Evolutionary conservation across 2,888 invertebrate species (phyloP).

Genomic region (Hermaeophaga mercurialis): DNA sequence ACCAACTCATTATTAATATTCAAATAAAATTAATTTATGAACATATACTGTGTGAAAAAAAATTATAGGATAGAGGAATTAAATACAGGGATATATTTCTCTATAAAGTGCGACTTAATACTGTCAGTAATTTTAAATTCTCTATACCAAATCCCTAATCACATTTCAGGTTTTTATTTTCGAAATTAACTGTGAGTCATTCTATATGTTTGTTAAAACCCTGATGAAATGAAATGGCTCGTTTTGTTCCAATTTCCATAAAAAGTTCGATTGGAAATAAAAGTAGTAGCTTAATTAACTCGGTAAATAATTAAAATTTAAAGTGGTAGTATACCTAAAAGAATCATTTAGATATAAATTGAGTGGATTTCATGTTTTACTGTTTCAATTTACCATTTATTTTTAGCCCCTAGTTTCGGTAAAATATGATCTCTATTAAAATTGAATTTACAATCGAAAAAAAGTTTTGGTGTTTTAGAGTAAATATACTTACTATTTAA

Average conservation of each 20-base stretch:
- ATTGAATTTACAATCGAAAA: background rate
- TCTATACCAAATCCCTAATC: too few relatives aligned
- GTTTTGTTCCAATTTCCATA: background rate
- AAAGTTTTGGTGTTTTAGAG: too few relatives aligned
- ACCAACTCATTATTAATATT: too few relatives aligned
- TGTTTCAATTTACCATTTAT: conserved; percentile 12
- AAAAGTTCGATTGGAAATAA: conserved; percentile 5
- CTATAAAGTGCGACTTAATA: too few relatives aligned
- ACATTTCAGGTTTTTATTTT: too few relatives aligned
- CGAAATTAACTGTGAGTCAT: too few relatives aligned
- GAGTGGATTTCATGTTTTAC: conserved; percentile 3
- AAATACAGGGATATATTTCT: too few relatives aligned
- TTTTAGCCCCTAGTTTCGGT: background rate
- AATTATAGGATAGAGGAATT: too few relatives aligned
- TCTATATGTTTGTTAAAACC: background rate
- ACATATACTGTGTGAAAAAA: too few relatives aligned
- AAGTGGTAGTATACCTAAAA: conserved; percentile 9
- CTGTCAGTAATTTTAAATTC: too few relatives aligned
- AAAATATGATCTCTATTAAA: background rate
- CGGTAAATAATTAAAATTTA: conserved; percentile 14
- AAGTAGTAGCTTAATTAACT: conserved; percentile 9
- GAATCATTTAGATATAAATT: conserved; percentile 16
- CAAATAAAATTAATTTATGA: too few relatives aligned
- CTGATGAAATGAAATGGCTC: background rate
- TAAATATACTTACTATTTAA: too few relatives aligned